Percentiles rank a stretch among this genome's conserved stretches.
Evolutionary conservation across 2,113 vertebrate species (phyloP).

Genomic region (Phycodurus eques): DNA sequence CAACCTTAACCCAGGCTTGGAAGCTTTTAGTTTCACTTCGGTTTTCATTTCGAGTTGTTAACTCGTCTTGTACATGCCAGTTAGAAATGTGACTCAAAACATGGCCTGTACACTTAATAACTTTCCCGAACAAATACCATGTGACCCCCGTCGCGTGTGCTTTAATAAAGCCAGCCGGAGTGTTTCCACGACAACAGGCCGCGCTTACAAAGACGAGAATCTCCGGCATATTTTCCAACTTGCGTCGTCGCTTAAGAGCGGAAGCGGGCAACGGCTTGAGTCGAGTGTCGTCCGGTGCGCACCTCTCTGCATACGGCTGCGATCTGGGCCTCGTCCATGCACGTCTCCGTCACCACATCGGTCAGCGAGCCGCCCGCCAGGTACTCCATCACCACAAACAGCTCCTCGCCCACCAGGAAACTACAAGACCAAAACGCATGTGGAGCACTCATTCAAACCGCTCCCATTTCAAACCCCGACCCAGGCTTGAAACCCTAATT

Average conservation of each 20-base stretch:
- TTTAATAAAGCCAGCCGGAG: not conserved
- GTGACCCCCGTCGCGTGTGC: not conserved
- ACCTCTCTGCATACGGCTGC: slow-evolving; percentile 97
- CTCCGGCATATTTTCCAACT: not conserved
- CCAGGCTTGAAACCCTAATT: too few species aligned
- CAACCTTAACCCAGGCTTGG: too few species aligned
- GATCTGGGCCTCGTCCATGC: slow-evolving; percentile 97
- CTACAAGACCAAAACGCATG: slow-evolving; percentile 54
- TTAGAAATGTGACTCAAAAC: not conserved
- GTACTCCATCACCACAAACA: slow-evolving; percentile 98
- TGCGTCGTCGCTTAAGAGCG: not conserved
- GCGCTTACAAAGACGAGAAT: not conserved
- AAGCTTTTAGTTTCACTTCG: too few species aligned
- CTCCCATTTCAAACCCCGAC: too few species aligned
- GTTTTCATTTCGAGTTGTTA: too few species aligned
- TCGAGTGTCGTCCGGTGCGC: not conserved
- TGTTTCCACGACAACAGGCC: not conserved
- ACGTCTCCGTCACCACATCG: slow-evolving; percentile 96
- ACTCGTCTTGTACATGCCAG: too few species aligned
- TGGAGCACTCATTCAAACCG: not conserved
- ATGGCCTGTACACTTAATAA: not conserved
- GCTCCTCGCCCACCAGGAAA: slow-evolving; percentile 94
- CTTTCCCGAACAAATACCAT: not conserved
- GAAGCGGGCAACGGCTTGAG: not conserved
- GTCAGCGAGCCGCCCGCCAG: slow-evolving; percentile 94